A percentile compares a stretch with the other conserved stretches of the same genome.
phyloP scores from a whole-genome alignment of 2,888 invertebrate genomes.

The Aspidiotus rigidus region DNA sequence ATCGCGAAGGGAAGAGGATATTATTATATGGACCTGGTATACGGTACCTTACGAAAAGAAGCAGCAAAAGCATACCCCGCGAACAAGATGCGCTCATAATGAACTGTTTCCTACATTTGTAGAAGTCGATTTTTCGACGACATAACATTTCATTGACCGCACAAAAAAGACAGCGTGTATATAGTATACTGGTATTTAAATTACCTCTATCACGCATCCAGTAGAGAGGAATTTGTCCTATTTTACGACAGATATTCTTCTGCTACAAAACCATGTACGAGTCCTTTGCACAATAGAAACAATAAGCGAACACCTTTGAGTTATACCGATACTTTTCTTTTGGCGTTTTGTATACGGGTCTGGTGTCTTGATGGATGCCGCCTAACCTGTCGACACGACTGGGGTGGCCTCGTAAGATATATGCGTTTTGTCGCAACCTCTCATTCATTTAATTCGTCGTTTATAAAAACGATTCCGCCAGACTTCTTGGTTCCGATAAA shows the following conservation, averaged over 20 bases:
- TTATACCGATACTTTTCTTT: slow-evolving; percentile 18
- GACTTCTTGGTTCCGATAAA: slow-evolving; percentile 25
- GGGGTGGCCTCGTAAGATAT: slow-evolving; percentile 29
- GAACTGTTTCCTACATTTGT: neutral
- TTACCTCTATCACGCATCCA: slow-evolving; percentile 3
- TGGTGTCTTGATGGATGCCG: slow-evolving; percentile 30
- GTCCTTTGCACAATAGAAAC: slow-evolving; percentile 27
- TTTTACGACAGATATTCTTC: slow-evolving; percentile 1
- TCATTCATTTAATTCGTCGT: slow-evolving; percentile 30
- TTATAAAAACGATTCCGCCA: slow-evolving; percentile 24
- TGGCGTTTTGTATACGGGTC: slow-evolving; percentile 21
- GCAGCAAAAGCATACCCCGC: too few species aligned
- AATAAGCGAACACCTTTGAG: slow-evolving; percentile 28
- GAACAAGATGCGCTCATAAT: neutral
- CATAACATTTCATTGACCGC: slow-evolving; percentile 4
- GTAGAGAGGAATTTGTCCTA: slow-evolving; percentile 4
- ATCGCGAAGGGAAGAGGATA: too few species aligned
- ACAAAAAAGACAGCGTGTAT: neutral
- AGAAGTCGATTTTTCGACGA: slow-evolving; percentile 2
- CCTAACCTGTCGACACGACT: slow-evolving; percentile 33
- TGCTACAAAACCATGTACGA: slow-evolving; percentile 11
- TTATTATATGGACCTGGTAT: too few species aligned
- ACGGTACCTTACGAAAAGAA: too few species aligned
- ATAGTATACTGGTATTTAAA: neutral
- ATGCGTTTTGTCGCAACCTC: neutral